A percentile compares a stretch with the other conserved stretches of the same genome.
Evolutionary conservation across 2,888 invertebrate genomes (phyloP).

Genomic region (Lepidochrysops patricia): DNA sequence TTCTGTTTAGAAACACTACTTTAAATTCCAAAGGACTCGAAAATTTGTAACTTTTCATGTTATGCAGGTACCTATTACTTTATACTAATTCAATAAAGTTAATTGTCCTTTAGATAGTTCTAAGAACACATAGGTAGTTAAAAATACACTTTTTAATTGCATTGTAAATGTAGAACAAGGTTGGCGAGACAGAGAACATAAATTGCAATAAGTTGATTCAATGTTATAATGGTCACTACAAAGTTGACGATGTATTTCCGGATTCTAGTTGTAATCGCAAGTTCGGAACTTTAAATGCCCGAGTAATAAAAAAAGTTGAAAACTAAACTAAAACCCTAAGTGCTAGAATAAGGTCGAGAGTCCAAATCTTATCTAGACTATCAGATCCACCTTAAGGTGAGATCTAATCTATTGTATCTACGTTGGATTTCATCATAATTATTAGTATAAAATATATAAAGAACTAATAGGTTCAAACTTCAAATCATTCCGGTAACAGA

Average conservation of each 20-base stretch:
- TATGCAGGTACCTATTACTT: background rate
- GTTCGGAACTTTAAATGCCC: background rate
- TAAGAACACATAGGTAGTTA: background rate
- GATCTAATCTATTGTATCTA: slow-evolving; percentile 3
- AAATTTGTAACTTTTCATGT: too few species aligned
- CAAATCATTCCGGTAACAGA: background rate
- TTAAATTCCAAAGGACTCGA: too few species aligned
- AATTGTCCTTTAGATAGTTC: background rate
- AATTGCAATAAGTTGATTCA: slow-evolving; percentile 36
- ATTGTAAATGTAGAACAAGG: slow-evolving; percentile 64
- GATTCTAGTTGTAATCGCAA: too few species aligned
- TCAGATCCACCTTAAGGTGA: background rate
- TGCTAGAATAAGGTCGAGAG: background rate
- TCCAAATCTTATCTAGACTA: slow-evolving; percentile 6
- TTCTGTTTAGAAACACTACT: too few species aligned
- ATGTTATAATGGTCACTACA: slow-evolving; percentile 2
- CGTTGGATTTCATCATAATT: slow-evolving; percentile 1
- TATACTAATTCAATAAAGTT: background rate
- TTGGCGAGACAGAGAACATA: slow-evolving; percentile 55
- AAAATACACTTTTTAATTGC: slow-evolving; percentile 39
- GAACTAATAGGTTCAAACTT: too few species aligned
- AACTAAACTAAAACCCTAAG: background rate
- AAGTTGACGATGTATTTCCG: background rate
- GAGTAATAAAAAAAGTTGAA: slow-evolving; percentile 10
- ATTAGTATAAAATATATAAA: too few species aligned